Conservation (phyloP, 2,888 invertebrate genomes). For the Pammene fasciana region DNA sequence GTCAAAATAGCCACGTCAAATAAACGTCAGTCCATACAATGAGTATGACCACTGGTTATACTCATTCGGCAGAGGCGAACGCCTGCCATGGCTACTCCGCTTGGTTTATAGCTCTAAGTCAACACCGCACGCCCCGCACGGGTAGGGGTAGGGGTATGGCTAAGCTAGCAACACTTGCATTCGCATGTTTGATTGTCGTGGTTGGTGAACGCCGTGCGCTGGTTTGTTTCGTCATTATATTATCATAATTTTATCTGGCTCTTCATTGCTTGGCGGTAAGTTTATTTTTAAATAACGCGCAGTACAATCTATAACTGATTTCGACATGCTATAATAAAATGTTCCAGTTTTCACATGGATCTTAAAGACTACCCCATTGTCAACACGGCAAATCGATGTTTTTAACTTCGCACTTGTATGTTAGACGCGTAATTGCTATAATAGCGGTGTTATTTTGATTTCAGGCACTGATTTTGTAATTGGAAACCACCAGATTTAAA, state of each 20-base stretch:
- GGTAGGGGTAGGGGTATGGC: background rate
- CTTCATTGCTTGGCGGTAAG: constrained; percentile 35
- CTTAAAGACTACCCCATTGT: constrained; percentile 24
- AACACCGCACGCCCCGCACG: no score
- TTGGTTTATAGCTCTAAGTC: no score
- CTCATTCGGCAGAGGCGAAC: no score
- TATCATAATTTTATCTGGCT: constrained; percentile 23
- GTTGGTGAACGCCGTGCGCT: constrained; percentile 12
- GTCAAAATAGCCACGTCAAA: no score
- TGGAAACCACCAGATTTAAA: constrained; percentile 62
- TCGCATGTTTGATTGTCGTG: constrained; percentile 27
- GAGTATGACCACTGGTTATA: no score
- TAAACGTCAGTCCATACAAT: no score
- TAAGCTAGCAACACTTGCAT: constrained; percentile 26
- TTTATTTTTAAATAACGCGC: constrained; percentile 21
- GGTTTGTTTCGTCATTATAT: constrained; percentile 23
- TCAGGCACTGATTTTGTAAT: constrained; percentile 61
- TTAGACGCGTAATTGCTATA: constrained; percentile 46
- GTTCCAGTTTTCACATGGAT: background rate
- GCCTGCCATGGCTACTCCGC: no score
- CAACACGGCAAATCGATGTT: constrained; percentile 39
- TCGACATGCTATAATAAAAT: background rate
- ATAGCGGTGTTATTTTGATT: constrained; percentile 71
- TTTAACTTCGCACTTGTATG: constrained; percentile 39
- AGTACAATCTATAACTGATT: background rate